Evolutionary conservation across 1,140 invertebrate genomes (phyloP), one percentile per base, ranked within the genome.

Genomic region (Drosophila obscura): DNA sequence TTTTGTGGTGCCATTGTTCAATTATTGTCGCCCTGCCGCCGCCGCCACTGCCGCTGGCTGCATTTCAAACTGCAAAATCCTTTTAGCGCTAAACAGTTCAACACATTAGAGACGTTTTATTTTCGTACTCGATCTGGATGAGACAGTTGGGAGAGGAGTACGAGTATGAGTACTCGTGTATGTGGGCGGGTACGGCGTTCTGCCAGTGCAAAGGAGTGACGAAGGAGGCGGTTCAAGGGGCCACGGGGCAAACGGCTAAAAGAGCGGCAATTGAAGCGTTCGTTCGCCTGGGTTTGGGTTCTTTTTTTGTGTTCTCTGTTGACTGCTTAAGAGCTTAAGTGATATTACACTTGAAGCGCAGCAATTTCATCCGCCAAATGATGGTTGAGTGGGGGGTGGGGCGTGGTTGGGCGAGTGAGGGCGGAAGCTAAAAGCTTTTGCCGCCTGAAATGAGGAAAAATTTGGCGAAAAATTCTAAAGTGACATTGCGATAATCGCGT

Each of bases 261-360:
- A 76, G 73, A 68, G 73, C 53, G 73, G 73, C 73, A 76, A 76
- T 77, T 76, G 73, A 76, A 62, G 56, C 73, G 43, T 35, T 51
- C 35, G 15, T 19, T 44, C 35, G 57, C 16, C 50, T n/a, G 50
- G 52, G 50, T 69, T 65, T 53, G 61, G 65, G 65, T 65, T 68
- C 31, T 45, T 15, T 55, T 55, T n/a, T 45, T 39, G 26, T 55
- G 49, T 16, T 22, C 53, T 24, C 44, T 57, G 62, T 71, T 80
- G 82, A 75, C 69, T 85, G 80, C 83, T 88, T 88, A 88, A 88
- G 64, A 88, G 83, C 83, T 88, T 88, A 88, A 88, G 83, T 88
- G 80, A 88, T 88, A 88, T 88, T 88, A 87, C 83, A 88, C 83
- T 87, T 72, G 78, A 69, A 82, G 83, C 83, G 66, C 60, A 87